Evolutionary conservation across 1,140 invertebrate genomes (phyloP), one percentile per base, ranked within the genome.

Genomic region (Zaprionus inermis): DNA sequence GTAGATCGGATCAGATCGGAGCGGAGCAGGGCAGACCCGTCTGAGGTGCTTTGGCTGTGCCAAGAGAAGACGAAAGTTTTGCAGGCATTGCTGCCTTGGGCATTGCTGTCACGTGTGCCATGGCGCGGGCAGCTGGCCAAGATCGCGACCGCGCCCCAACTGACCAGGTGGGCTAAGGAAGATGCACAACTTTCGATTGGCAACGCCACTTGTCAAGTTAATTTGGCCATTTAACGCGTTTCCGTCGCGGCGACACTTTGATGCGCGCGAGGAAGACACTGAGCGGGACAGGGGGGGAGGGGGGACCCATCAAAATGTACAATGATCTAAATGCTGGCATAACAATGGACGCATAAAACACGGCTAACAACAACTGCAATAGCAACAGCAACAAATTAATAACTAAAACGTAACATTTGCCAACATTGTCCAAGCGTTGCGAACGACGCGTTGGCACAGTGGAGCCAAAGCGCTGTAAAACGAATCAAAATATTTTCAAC

Each of bases 281-380:
- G 24, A 58, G 1, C 22, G 32, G 10, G 41, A 28, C 3, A 14
- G n/a, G 32, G 18, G 16, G 22, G 30, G 22, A 51, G 24, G 46
- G 44, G 36, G n/a, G 12, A 59, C 30, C 38, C 57, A 61, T 68
- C 36, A 60, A 72, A 60, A 36, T 66, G 28, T 51, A 52, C 60
- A 72, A 72, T 86, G 72, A 78, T 79, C 79, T 82, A 77, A 88
- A 59, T 64, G 67, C 65, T 72, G 36, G 49, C 52, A 38, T 56
- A 79, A 86, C 83, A 86, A 88, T 86, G 76, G 79, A 82, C 55
- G 59, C 69, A 86, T 88, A 88, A 88, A 86, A 71, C 65, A 82
- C 63, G 20, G 16, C 34, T 49, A 72, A 46, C 61, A 67, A 46
- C 69, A 72, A 60, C n/a, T n/a, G n/a, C 44, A 68, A 16, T n/a